A percentile compares a stretch with the other conserved stretches of the same genome.
Conservation (phyloP, 2,113 vertebrate genomes). For the Marmota flaviventris region DNA sequence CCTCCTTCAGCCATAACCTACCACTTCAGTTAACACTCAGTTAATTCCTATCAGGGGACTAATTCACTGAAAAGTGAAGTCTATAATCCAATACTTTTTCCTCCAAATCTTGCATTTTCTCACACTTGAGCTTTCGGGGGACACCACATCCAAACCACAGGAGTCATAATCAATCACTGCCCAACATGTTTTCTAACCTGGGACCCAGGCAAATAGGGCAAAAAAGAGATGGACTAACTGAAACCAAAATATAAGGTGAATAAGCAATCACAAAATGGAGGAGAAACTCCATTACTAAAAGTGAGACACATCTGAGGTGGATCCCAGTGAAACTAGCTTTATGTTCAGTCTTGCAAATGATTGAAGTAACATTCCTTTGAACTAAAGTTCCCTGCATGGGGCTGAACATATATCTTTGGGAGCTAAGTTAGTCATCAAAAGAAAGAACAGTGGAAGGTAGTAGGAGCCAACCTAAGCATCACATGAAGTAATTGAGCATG, state of each 20-base stretch:
- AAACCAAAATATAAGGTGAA: neutral
- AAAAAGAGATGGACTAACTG: neutral
- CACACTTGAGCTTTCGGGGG: too few relatives aligned
- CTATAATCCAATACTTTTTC: too few relatives aligned
- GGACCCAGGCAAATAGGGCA: neutral
- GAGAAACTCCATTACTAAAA: neutral
- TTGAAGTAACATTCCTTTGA: neutral
- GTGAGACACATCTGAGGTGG: neutral
- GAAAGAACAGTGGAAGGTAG: neutral
- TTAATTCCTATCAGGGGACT: too few relatives aligned
- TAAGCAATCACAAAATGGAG: neutral
- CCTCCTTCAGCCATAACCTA: too few relatives aligned
- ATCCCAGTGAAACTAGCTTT: neutral
- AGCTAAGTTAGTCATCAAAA: neutral
- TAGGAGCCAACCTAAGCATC: neutral
- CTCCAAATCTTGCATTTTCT: too few relatives aligned
- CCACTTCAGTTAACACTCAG: too few relatives aligned
- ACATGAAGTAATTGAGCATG: conserved; percentile 17
- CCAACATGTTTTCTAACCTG: neutral
- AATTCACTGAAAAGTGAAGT: too few relatives aligned
- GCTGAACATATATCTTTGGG: neutral
- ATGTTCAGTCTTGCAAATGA: neutral
- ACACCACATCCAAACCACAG: too few relatives aligned
- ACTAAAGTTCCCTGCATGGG: neutral
- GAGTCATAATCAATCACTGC: too few relatives aligned